Conservation (phyloP, 1,140 invertebrate genomes). For the Camponotus vicinus region DNA sequence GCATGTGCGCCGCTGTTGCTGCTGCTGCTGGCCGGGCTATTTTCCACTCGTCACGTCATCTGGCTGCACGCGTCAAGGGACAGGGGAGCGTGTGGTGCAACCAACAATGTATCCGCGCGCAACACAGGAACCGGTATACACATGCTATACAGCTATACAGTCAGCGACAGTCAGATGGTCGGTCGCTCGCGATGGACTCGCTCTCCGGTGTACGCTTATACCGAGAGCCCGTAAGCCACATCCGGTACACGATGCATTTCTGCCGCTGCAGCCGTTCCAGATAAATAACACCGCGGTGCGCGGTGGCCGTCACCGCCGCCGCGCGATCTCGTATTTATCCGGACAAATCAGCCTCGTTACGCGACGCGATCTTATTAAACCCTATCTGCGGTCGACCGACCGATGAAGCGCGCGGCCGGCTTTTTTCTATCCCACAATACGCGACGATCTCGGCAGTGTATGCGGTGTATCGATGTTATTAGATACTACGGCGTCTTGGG, state of each 20-base stretch:
- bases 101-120: constrained; percentile 42
- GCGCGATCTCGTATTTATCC: constrained; percentile 59
- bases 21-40: constrained; percentile 26
- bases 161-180: constrained; percentile 62
- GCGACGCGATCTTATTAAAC: constrained; percentile 45
- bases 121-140: constrained; percentile 58
- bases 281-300: constrained; percentile 57
- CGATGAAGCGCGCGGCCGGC: background rate
- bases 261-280: constrained; percentile 55
- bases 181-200: constrained; percentile 30
- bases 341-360: constrained; percentile 63
- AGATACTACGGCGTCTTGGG: background rate
- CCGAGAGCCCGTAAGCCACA: constrained; percentile 63
- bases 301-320: background rate
- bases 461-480: constrained; percentile 4
- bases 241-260: constrained; percentile 68
- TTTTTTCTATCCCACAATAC: background rate
- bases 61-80: constrained; percentile 53
- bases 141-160: constrained; percentile 5
- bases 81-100: constrained; percentile 7
- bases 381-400: constrained; percentile 30
- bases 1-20: background rate
- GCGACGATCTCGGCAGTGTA: constrained; percentile 17
- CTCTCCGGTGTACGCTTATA: constrained; percentile 25
- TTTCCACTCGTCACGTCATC: constrained; percentile 60